Evolutionary conservation across 1,140 invertebrate genomes (phyloP), one percentile per base, ranked within the genome.

Genomic region (Ooceraea biroi): DNA sequence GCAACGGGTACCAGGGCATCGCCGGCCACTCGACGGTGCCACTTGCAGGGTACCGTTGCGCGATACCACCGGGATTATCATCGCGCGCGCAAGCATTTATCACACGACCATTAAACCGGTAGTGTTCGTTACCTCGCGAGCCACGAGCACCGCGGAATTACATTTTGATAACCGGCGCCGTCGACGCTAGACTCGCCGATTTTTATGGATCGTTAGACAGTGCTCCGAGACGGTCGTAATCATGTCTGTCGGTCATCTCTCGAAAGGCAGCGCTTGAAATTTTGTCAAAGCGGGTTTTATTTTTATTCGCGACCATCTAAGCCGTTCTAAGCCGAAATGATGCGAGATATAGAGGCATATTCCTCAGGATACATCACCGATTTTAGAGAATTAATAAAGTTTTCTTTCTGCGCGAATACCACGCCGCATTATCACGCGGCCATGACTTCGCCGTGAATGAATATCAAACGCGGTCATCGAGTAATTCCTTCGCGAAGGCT

Each of bases 41-140:
- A 87, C 73, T 88, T 88, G 87, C 41, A 36, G 36, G 36, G 48
- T 88, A 87, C 72, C 85, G 74, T 88, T 88, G 87, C 52, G 55
- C 68, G 22, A 46, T 41, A 69, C 19, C 55, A 22, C 17, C 41
- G 17, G 74, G 50, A 84, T 87, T 88, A 87, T 74, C 82, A 58
- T 65, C 25, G 46, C 19, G 27, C 12, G 11, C 44, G n/a, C n/a
- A 44, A 36, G 63, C 80, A 68, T 87, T 80, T 88, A 88, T 88
- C 74, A 74, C 61, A 41, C 27, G 52, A 58, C 27, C 66, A 84
- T 86, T 87, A 86, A 36, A 83, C 65, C 76, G 57, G 19, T n/a
- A 41, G 27, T 69, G 48, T 69, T 87, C 65, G 55, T 84, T 84
- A 84, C 76, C 77, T 58, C 44, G 44, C 27, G 58, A 19, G 12